Evolutionary conservation across 2,888 invertebrate species (phyloP), one percentile per base, ranked within the genome.

Genomic region (Platypus cylindrus): DNA sequence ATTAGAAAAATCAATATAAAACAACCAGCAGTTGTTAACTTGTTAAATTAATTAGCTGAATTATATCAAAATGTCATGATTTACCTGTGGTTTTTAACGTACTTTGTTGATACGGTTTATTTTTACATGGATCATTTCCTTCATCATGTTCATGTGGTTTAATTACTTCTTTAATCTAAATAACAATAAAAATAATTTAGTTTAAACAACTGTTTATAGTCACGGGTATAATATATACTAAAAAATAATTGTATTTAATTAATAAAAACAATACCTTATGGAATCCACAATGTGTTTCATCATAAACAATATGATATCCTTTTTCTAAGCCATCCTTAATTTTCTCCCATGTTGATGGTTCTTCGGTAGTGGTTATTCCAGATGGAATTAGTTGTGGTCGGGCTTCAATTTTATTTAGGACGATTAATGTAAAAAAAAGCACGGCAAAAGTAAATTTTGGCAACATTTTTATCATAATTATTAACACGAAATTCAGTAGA

Each of bases 81-180:
- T 24, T 26, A 36, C 36, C 36, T 24, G 32, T 26, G 5, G 30
- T 12, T 18, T 36, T 32, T 16, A 18, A 32, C 1, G 32, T 32
- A 17, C 8, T 34, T 26, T 36, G 32, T 22, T 39, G 18, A n/a
- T 40, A 40, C 3, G 39, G 42, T 14, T 43, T 43, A 13, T 43
- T 35, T 11, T 12, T 8, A 24, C 43, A 43, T 11, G 43, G 43
- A 29, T 43, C 43, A 3, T 11, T 9, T 5, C 43, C 43, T 15
- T 34, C 30, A 2, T 24, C 34, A 27, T 43, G 43, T 3, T 40
- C 34, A 20, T 43, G 43, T 5, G 25, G 30, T 8, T 38, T 33
- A 18, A 43, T 38, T n/a, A 40, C 16, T 15, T 41, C 43, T 25
- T 43, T 43, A 8, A 41, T 39, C 38, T 43, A 26, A 31, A 31